Evolutionary conservation across 1,140 invertebrate species (phyloP).

Genomic region (Ceratosolen fusciceps): DNA sequence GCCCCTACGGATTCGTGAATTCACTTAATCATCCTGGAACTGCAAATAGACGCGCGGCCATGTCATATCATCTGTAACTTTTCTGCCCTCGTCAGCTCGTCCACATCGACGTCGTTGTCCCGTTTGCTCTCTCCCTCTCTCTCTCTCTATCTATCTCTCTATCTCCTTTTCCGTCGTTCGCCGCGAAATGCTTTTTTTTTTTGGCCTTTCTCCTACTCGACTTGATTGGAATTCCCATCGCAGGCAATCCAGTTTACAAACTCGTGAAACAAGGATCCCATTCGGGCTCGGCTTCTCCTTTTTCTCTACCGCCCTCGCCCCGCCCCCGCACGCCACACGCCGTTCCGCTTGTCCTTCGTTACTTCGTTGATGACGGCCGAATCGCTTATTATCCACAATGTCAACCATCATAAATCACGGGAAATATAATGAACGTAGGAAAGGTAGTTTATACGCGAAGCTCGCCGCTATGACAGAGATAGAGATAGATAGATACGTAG

Average conservation of each 20-base stretch:
- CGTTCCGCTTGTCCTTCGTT: not conserved
- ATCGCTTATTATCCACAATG: conserved; percentile 30
- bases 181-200: conserved; percentile 15
- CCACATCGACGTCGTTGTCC: not conserved
- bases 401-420: conserved; percentile 4
- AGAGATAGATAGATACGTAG: no score
- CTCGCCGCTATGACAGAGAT: no score
- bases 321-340: no score
- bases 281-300: not conserved
- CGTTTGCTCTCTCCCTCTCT: not conserved
- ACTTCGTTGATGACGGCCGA: not conserved
- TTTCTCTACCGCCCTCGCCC: no score
- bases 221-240: conserved; percentile 46
- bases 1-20: conserved; percentile 16
- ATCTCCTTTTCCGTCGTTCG: conserved; percentile 6
- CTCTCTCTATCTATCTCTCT: no score
- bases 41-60: conserved; percentile 24
- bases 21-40: conserved; percentile 40
- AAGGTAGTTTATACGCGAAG: not conserved
- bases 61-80: conserved; percentile 31
- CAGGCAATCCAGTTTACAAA: conserved; percentile 40
- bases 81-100: conserved; percentile 28
- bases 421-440: conserved; percentile 16
- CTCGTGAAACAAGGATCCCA: conserved; percentile 20
- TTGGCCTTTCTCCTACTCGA: conserved; percentile 29